Evolutionary conservation across 2,797 vertebrate species (phyloP), one percentile per base, ranked within the genome.

Genomic region (Xiphorhynchus erythropygius): DNA sequence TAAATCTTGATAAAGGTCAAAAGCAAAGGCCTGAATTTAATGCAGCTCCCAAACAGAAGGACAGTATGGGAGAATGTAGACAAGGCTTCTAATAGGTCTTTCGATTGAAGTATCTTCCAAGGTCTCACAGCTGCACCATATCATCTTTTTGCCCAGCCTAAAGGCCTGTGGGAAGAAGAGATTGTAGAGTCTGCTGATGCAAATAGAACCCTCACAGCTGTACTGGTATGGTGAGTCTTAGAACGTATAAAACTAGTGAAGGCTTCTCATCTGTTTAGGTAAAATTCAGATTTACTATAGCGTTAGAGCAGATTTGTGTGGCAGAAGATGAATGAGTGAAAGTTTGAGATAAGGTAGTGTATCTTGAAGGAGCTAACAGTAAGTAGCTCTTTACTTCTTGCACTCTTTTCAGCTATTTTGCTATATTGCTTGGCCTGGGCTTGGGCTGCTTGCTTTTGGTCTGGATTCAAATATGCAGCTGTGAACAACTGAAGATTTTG

Each of bases 51-150:
- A 32, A n/a, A 41, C 2, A 37, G 56, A 69, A 79, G 13, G 6
- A 37, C 4, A 17, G 7, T 2, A 10, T 9, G 5, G 37, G 7
- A 33, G 7, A 7, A 32, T 2, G 2, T 5, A 33, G 27, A 6
- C 4, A 42, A 60, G 33, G 10, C 4, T 73, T 10, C 33, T 32
- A 3, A 11, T 1, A 8, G 5, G 3, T 21, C 10, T 33, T 88
- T 65, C 4, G 6, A 10, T 30, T 10, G 16, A 53, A 62, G 7
- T 18, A 4, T 35, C 32, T 81, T 63, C 24, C 19, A 52, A 41
- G n/a, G 16, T 59, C 11, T 75, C 49, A 21, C 18, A 56, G 44
- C n/a, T 77, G 33, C 15, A 13, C 18, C 6, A 1, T 6, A 5
- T 33, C n/a, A 53, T 5, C 13, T 69, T 79, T 59, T 18, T 59